Percentiles rank a stretch among this genome's conserved stretches.
Conservation (phyloP, 2,888 invertebrate species). For the Cabera pusaria region DNA sequence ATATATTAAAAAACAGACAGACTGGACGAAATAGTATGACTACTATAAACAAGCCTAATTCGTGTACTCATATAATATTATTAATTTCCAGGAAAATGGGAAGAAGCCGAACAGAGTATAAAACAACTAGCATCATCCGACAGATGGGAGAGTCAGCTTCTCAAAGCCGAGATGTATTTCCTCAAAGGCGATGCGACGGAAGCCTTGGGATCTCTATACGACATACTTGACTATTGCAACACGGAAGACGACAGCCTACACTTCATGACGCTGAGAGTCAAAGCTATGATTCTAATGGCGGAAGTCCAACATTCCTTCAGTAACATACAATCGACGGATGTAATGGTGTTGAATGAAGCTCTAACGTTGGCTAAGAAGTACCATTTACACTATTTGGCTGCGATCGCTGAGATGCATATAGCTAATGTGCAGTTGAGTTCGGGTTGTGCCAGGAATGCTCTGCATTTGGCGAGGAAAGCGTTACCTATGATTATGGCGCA, state of each 20-base stretch:
- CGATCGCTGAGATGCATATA: constrained; percentile 89
- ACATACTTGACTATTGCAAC: constrained; percentile 79
- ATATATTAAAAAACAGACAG: no score
- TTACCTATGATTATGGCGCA: constrained; percentile 90
- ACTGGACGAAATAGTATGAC: no score
- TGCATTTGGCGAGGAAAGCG: constrained; percentile 87
- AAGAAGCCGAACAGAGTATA: constrained; percentile 87
- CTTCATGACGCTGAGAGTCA: constrained; percentile 81
- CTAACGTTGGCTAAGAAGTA: constrained; percentile 89
- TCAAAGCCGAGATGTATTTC: constrained; percentile 81
- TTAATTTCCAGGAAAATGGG: constrained; percentile 83
- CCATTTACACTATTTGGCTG: constrained; percentile 90
- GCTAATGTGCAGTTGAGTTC: constrained; percentile 90
- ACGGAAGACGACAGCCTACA: constrained; percentile 79
- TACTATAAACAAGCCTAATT: no score
- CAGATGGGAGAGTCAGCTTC: constrained; percentile 85
- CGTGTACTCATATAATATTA: no score
- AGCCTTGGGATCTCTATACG: constrained; percentile 72
- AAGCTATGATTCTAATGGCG: constrained; percentile 87
- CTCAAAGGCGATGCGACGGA: constrained; percentile 76
- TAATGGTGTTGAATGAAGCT: constrained; percentile 86
- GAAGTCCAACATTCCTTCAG: constrained; percentile 85
- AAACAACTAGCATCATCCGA: constrained; percentile 87
- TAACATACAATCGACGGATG: constrained; percentile 78
- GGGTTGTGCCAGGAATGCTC: constrained; percentile 90